phyloP scores from a whole-genome alignment of 2,113 vertebrate species.

The Tiliqua scincoides region DNA sequence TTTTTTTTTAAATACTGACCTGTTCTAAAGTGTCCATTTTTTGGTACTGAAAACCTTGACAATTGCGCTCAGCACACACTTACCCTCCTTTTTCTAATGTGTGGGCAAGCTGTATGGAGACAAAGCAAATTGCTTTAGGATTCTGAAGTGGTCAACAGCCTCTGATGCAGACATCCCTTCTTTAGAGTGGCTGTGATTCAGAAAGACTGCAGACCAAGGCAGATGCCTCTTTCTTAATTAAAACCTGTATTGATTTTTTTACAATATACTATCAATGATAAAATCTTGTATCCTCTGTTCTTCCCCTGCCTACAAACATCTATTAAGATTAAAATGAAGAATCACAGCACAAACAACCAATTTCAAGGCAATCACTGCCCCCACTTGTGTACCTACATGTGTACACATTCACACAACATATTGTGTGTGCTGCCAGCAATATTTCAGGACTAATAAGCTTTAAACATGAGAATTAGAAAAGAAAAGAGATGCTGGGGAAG shows the following conservation, averaged over 20 bases:
- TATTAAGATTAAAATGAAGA: not conserved
- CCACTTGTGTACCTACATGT: no score
- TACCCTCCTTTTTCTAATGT: not conserved
- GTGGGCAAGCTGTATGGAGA: not conserved
- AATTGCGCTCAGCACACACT: no score
- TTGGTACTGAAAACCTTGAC: not conserved
- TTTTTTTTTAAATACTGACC: not conserved
- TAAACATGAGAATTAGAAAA: not conserved
- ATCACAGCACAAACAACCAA: not conserved
- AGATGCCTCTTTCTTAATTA: not conserved
- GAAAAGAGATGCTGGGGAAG: no score
- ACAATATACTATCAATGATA: not conserved
- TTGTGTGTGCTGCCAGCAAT: no score
- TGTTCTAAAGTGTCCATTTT: no score
- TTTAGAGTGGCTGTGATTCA: not conserved
- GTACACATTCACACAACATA: not conserved
- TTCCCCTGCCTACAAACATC: not conserved
- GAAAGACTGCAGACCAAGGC: not conserved
- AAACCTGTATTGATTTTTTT: not conserved
- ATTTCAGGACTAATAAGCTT: not conserved
- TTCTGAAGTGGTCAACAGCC: not conserved
- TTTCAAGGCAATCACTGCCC: not conserved
- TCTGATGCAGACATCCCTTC: not conserved
- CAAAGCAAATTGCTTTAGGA: not conserved
- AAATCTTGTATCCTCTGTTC: not conserved